These are phyloP conservation scores for Dendrocopos noguchii DNA, from an alignment of 2,113 vertebrate genomes.

Conservation along the genomic window DNA sequence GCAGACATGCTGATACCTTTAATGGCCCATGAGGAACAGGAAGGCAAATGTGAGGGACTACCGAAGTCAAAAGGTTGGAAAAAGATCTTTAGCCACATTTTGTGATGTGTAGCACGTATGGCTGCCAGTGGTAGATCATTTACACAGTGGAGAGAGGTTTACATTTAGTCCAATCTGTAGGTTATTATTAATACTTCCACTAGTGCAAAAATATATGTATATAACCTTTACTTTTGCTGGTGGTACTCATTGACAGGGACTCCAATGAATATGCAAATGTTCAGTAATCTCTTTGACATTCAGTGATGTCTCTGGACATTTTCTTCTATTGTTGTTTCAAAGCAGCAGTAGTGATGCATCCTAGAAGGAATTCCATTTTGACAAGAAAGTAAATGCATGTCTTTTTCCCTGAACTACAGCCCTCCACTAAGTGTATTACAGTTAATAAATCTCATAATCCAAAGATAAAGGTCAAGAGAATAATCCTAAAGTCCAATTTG, in stretches of 20 bases:
- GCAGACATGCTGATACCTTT: neutral
- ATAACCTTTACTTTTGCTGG: neutral
- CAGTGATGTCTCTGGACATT: neutral
- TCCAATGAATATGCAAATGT: neutral
- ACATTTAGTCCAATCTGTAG: neutral
- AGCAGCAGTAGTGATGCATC: neutral
- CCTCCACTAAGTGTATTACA: slow-evolving; percentile 17
- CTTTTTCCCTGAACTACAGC: neutral
- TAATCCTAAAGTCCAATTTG: slow-evolving; percentile 12
- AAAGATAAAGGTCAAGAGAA: slow-evolving; percentile 45
- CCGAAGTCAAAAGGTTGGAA: neutral
- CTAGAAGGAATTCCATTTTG: neutral
- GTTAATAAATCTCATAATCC: slow-evolving; percentile 55
- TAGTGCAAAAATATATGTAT: neutral
- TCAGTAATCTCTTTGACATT: neutral
- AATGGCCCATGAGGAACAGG: neutral
- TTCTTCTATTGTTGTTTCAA: neutral
- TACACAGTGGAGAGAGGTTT: neutral
- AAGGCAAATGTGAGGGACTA: neutral
- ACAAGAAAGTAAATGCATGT: neutral
- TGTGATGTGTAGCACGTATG: neutral
- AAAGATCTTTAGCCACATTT: neutral
- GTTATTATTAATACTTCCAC: neutral
- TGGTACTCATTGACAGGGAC: neutral
- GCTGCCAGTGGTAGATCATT: neutral